These are phyloP conservation scores for Pristionchus entomophagus DNA, from an alignment of 2,888 invertebrate genomes.

Conservation along the genomic window DNA sequence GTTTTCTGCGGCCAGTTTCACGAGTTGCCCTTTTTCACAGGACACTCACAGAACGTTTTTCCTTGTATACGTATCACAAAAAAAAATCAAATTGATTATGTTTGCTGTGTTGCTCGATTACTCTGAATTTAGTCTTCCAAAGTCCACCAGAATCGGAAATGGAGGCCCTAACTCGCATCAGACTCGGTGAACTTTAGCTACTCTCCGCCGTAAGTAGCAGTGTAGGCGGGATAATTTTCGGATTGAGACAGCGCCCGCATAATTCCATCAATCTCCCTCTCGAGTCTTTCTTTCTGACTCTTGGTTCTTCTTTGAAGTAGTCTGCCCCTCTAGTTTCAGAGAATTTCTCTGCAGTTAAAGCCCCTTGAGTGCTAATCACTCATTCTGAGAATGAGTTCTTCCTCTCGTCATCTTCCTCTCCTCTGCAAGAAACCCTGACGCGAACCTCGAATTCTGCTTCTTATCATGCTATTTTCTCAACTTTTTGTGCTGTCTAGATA, in stretches of 20 bases:
- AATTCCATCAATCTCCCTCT: not conserved
- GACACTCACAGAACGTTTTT: too few relatives aligned
- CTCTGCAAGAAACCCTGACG: conserved; percentile 24
- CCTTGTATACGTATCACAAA: too few relatives aligned
- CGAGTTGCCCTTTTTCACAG: too few relatives aligned
- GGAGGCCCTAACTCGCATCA: not conserved
- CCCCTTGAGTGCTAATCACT: not conserved
- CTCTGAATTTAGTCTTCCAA: not conserved
- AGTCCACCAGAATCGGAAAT: not conserved
- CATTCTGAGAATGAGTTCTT: not conserved
- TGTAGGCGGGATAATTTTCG: conserved; percentile 15
- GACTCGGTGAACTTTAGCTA: conserved; percentile 15
- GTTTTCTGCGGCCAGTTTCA: not conserved
- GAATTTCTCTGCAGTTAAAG: conserved; percentile 12
- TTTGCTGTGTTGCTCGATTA: not conserved
- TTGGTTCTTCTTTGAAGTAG: too few relatives aligned
- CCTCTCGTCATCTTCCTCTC: not conserved
- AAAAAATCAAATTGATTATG: too few relatives aligned
- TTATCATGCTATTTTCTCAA: not conserved
- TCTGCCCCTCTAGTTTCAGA: not conserved
- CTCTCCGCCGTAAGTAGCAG: not conserved
- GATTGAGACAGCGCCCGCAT: not conserved
- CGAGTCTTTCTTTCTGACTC: too few relatives aligned
- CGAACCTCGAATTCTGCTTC: not conserved
- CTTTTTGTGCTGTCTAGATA: not conserved